These are phyloP conservation scores for Canis aureus DNA, from an alignment of 2,113 vertebrate genomes.

Conservation along the genomic window DNA sequence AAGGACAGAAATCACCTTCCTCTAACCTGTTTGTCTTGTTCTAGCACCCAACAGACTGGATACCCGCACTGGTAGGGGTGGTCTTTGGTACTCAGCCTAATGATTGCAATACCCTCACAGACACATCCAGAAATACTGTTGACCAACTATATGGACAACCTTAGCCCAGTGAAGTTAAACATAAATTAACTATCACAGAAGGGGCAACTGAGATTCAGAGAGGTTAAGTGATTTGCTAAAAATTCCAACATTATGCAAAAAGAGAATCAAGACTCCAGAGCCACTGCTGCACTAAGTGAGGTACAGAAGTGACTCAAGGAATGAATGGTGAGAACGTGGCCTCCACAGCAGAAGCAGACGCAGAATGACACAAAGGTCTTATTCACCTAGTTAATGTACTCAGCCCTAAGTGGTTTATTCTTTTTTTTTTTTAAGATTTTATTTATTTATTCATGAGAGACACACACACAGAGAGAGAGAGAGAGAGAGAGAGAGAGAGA, in stretches of 20 bases:
- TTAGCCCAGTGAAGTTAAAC: neutral
- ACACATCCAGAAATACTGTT: neutral
- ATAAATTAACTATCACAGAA: neutral
- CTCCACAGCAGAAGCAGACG: neutral
- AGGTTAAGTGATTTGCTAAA: neutral
- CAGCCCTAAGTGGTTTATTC: neutral
- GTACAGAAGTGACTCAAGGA: neutral
- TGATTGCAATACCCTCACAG: neutral
- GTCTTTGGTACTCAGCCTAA: neutral
- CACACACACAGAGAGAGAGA: too few relatives aligned
- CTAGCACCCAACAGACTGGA: neutral
- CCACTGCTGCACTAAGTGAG: neutral
- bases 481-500: too few relatives aligned
- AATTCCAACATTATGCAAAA: neutral
- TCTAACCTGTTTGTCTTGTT: neutral
- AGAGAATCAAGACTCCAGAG: neutral
- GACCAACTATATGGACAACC: neutral
- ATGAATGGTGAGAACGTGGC: neutral
- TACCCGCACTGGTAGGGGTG: neutral
- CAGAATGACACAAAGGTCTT: neutral
- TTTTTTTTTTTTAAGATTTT: too few relatives aligned
- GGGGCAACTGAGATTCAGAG: neutral
- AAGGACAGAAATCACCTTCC: neutral
- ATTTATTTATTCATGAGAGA: too few relatives aligned
- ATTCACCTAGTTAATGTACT: neutral